Evolutionary conservation across 2,888 invertebrate species (phyloP), one percentile per base, ranked within the genome.

Genomic region (Onthophagus sagittarius): DNA sequence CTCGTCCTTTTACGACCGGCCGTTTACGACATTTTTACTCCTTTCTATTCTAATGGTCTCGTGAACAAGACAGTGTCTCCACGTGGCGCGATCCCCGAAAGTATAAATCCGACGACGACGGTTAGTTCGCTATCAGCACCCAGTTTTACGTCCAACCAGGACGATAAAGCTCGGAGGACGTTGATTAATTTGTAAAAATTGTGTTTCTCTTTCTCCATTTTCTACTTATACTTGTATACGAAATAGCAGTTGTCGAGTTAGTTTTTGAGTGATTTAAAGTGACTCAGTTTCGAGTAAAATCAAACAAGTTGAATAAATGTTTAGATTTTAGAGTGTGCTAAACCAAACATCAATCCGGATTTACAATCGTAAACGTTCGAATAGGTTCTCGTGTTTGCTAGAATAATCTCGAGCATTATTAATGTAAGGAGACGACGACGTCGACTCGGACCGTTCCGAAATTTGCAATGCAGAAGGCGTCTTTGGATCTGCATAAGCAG

Each of bases 11-110:
- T 53, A 53, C 39, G 39, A 53, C 39, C 39, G 39, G 9, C 39
- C 39, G 39, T 73, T 73, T 73, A 73, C 67, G 71, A 33, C 73
- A 65, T 69, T 73, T 73, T 73, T 73, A 73, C 33, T 73, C 64
- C 63, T 69, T 53, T 71, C 69, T 73, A 73, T 73, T 73, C 73
- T 73, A 73, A 73, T 73, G 62, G 73, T 65, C 23, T 15, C 39
- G 39, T 53, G 39, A 53, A 53, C 39, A 53, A 53, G 39, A 53
- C 39, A 53, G 39, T 53, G 39, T 53, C 39, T 53, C 39, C 39
- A 53, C 39, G 39, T 53, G 39, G 39, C 39, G 39, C 9, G 7
- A 7, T 7, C 39, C 39, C 39, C 39, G 39, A 53, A 23, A 23
- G 23, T 23, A 53, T 53, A 53, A 53, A 53, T 53, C 39, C 39